Evolutionary conservation across 2,888 invertebrate species (phyloP).

Genomic region (Tinea semifulvella): DNA sequence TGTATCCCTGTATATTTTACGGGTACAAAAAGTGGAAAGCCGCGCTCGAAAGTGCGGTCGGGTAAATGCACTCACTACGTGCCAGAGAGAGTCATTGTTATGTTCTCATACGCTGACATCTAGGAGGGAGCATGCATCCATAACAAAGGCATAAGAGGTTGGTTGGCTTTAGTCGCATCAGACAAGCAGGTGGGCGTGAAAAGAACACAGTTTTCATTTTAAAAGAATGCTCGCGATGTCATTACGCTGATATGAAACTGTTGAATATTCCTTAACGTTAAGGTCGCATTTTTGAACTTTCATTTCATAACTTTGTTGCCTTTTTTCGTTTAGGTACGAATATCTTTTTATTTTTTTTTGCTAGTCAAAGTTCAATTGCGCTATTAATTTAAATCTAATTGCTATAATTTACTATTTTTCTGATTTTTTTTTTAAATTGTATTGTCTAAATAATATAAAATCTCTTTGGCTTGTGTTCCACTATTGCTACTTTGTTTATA

Average conservation of each 20-base stretch:
- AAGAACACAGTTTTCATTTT: slow-evolving; percentile 14
- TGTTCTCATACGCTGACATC: slow-evolving; percentile 10
- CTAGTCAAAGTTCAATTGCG: not conserved
- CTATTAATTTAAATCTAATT: no score
- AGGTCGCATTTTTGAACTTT: no score
- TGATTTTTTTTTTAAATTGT: no score
- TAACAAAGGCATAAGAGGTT: slow-evolving; percentile 10
- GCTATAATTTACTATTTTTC: no score
- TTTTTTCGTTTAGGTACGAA: no score
- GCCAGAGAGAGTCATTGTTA: slow-evolving; percentile 13
- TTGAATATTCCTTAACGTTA: not conserved
- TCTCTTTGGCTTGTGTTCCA: no score
- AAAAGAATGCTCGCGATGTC: slow-evolving; percentile 11
- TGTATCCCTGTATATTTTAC: not conserved
- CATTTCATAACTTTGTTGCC: no score
- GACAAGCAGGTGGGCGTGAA: slow-evolving; percentile 13
- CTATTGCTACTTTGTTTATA: no score
- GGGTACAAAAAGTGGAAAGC: not conserved
- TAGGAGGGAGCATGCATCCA: slow-evolving; percentile 9
- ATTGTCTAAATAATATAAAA: no score
- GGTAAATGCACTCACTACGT: slow-evolving; percentile 12
- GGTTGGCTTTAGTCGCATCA: slow-evolving; percentile 10
- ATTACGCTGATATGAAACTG: slow-evolving; percentile 1
- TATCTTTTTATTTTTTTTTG: not conserved
- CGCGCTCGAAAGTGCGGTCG: slow-evolving; percentile 9